Percentiles rank a stretch among this genome's conserved stretches.
phyloP scores from a whole-genome alignment of 2,888 invertebrate genomes.

The Leptinotarsa rubiginosa region DNA sequence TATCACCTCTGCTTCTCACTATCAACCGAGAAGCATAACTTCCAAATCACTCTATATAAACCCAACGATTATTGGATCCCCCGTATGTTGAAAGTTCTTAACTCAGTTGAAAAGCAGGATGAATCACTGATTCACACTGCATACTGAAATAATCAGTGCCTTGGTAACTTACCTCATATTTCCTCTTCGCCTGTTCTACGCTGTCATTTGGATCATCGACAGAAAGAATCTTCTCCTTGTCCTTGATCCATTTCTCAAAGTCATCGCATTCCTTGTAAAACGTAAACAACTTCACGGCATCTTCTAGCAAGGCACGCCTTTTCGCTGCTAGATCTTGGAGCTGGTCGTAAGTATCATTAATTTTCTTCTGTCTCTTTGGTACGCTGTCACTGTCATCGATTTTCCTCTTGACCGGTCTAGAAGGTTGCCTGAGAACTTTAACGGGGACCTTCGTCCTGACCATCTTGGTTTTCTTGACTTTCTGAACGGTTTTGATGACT shows the following conservation, averaged over 20 bases:
- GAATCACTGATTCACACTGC: too few relatives aligned
- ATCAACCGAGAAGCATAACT: constrained; percentile 19
- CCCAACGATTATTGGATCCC: too few relatives aligned
- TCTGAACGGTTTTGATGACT: constrained; percentile 80
- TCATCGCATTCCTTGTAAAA: constrained; percentile 98
- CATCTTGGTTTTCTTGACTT: constrained; percentile 90
- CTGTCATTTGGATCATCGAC: constrained; percentile 87
- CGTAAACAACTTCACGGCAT: constrained; percentile 90
- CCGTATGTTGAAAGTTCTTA: too few relatives aligned
- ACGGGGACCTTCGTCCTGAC: constrained; percentile 88
- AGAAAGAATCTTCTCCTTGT: constrained; percentile 89
- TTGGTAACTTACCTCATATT: constrained; percentile 80
- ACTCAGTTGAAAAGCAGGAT: too few relatives aligned
- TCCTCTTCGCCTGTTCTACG: constrained; percentile 92
- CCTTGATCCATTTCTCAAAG: constrained; percentile 97
- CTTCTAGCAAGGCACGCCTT: constrained; percentile 87
- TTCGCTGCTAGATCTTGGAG: constrained; percentile 83
- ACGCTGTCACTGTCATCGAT: constrained; percentile 79
- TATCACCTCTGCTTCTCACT: too few relatives aligned
- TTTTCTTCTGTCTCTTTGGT: constrained; percentile 81
- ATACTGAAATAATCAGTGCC: constrained; percentile 9
- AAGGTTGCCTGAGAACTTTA: constrained; percentile 67
- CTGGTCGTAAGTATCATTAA: constrained; percentile 85
- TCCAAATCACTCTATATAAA: neutral
- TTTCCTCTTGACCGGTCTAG: constrained; percentile 64